These are phyloP conservation scores for Apocheima hispidaria DNA, from an alignment of 2,888 invertebrate genomes.

Conservation along the genomic window DNA sequence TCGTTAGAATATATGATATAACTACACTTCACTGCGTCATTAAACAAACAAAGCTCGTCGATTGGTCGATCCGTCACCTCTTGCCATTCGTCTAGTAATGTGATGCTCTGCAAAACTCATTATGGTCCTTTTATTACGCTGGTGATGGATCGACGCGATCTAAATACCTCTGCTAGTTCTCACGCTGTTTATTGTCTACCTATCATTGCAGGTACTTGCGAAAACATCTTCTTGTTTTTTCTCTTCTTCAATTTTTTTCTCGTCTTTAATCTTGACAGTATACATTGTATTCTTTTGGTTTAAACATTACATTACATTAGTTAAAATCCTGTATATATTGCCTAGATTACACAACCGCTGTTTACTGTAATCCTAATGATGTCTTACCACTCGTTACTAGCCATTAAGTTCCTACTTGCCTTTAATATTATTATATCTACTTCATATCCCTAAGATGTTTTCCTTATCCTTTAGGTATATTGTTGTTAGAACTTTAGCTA, in stretches of 20 bases:
- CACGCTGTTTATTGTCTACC: slow-evolving; percentile 12
- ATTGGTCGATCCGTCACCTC: slow-evolving; percentile 28
- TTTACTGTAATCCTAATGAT: slow-evolving; percentile 53
- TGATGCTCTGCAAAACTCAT: slow-evolving; percentile 26
- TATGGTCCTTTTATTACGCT: slow-evolving; percentile 21
- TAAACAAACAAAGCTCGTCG: slow-evolving; percentile 23
- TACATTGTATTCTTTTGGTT: too few relatives aligned
- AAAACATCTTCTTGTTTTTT: slow-evolving; percentile 3
- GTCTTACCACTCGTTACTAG: slow-evolving; percentile 44
- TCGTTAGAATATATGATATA: slow-evolving; percentile 46
- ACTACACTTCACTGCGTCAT: slow-evolving; percentile 37
- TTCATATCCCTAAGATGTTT: slow-evolving; percentile 25
- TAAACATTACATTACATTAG: not conserved
- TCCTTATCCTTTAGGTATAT: slow-evolving; percentile 16
- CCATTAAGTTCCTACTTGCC: slow-evolving; percentile 11
- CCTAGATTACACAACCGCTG: slow-evolving; percentile 41
- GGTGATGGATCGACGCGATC: slow-evolving; percentile 21
- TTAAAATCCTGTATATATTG: slow-evolving; percentile 21
- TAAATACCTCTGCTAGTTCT: slow-evolving; percentile 19
- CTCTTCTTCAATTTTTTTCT: too few relatives aligned
- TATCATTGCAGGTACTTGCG: not conserved
- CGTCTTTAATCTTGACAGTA: too few relatives aligned
- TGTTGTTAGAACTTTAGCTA: slow-evolving; percentile 23
- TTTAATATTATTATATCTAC: slow-evolving; percentile 15
- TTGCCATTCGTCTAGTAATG: slow-evolving; percentile 15